Percentiles rank a stretch among this genome's conserved stretches.
These are phyloP conservation scores for Zeus faber DNA, from an alignment of 2,113 vertebrate genomes.

Conservation along the genomic window DNA sequence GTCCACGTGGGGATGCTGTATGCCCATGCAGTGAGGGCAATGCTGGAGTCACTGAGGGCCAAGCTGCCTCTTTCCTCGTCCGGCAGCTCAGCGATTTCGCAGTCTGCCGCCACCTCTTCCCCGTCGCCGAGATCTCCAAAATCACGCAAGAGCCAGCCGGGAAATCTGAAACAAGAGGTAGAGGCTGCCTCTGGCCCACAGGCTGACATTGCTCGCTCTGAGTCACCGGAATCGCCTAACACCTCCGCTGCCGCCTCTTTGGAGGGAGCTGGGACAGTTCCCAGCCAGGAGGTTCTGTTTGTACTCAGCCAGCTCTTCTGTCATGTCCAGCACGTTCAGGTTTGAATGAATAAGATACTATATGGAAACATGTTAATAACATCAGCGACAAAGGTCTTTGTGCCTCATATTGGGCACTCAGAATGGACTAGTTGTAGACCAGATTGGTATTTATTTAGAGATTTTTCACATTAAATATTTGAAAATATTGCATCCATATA, in stretches of 20 bases:
- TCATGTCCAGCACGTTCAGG: conserved; percentile 87
- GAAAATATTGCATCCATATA: no score
- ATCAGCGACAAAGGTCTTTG: no score
- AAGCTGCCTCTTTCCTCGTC: conserved; percentile 31
- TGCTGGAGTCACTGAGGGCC: conserved; percentile 71
- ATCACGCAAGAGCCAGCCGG: not conserved
- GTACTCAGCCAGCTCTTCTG: conserved; percentile 91
- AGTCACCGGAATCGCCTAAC: not conserved
- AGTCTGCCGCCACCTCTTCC: not conserved
- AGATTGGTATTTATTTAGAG: no score
- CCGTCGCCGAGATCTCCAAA: not conserved
- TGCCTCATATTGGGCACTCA: no score
- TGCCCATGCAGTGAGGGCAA: conserved; percentile 74
- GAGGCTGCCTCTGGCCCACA: not conserved
- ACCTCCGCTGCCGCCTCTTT: not conserved
- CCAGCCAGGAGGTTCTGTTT: conserved; percentile 82
- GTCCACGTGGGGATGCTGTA: conserved; percentile 81
- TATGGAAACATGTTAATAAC: not conserved
- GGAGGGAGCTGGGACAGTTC: conserved; percentile 5
- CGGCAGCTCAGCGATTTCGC: not conserved
- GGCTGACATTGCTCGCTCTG: no score
- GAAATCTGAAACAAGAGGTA: conserved; percentile 1
- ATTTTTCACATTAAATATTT: no score
- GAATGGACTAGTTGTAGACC: no score
- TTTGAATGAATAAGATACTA: conserved; percentile 8